phyloP scores from a whole-genome alignment of 2,113 vertebrate species.

The Otolemur garnettii region DNA sequence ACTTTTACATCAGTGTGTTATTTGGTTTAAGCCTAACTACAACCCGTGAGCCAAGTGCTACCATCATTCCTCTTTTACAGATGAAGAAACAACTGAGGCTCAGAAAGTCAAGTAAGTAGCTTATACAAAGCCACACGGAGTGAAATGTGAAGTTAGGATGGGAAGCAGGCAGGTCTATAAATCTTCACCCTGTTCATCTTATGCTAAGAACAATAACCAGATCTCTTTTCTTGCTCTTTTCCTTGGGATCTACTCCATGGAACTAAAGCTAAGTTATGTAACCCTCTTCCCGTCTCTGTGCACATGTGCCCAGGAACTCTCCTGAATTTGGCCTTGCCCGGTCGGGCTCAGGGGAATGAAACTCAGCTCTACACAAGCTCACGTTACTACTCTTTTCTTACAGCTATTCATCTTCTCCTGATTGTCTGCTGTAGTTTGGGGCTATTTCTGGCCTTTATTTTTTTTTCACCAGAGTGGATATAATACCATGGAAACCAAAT shows the following conservation, averaged over 20 bases:
- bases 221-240: neutral
- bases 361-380: neutral
- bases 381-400: neutral
- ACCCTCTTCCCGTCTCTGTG: neutral
- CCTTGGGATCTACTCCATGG: neutral
- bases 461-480: slow-evolving; percentile 33
- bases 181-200: neutral
- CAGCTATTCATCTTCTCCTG: slow-evolving; percentile 1
- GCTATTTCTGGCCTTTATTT: slow-evolving; percentile 65
- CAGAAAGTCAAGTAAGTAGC: neutral
- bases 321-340: neutral
- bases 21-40: neutral
- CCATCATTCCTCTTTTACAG: neutral
- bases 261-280: neutral
- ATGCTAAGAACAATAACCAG: neutral
- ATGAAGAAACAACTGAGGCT: neutral
- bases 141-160: neutral
- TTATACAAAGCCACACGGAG: neutral
- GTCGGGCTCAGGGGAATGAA: neutral
- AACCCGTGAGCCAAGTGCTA: neutral
- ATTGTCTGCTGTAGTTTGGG: slow-evolving; percentile 54
- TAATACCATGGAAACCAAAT: slow-evolving; percentile 74
- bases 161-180: neutral
- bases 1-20: neutral
- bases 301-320: neutral